Percentiles rank a stretch among this genome's conserved stretches.
These are phyloP conservation scores for Archocentrus centrarchus DNA, from an alignment of 2,113 vertebrate genomes.

Conservation along the genomic window DNA sequence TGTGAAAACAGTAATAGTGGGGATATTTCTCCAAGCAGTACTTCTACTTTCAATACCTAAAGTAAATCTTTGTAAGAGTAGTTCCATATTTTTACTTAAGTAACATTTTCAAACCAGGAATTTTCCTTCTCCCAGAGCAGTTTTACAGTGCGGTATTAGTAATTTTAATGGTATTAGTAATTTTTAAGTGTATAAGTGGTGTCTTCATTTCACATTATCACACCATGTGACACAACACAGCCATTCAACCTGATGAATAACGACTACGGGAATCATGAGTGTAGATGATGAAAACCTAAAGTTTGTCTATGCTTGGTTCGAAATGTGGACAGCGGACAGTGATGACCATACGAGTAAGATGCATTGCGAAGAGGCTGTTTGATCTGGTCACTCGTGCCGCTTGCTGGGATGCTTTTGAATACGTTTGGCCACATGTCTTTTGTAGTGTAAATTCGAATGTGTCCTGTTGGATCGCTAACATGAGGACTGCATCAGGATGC, in stretches of 20 bases:
- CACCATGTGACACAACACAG: slow-evolving; percentile 24
- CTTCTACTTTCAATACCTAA: neutral
- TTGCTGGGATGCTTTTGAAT: neutral
- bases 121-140: neutral
- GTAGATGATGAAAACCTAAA: neutral
- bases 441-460: neutral
- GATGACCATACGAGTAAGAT: neutral
- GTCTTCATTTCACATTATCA: slow-evolving; percentile 57
- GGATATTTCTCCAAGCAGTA: neutral
- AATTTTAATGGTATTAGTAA: neutral
- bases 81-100: too few relatives aligned
- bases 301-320: neutral
- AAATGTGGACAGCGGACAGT: neutral
- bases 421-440: neutral
- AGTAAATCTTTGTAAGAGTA: neutral
- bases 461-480: neutral
- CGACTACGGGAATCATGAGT: slow-evolving; percentile 10
- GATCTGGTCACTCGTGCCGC: neutral
- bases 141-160: neutral
- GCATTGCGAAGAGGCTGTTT: neutral
- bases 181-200: slow-evolving; percentile 3
- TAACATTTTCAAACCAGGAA: too few relatives aligned
- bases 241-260: slow-evolving; percentile 36
- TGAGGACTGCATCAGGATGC: neutral
- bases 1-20: neutral